A percentile compares a stretch with the other conserved stretches of the same genome.
phyloP scores from a whole-genome alignment of 2,113 vertebrate genomes.

The Chaetodon auriga region DNA sequence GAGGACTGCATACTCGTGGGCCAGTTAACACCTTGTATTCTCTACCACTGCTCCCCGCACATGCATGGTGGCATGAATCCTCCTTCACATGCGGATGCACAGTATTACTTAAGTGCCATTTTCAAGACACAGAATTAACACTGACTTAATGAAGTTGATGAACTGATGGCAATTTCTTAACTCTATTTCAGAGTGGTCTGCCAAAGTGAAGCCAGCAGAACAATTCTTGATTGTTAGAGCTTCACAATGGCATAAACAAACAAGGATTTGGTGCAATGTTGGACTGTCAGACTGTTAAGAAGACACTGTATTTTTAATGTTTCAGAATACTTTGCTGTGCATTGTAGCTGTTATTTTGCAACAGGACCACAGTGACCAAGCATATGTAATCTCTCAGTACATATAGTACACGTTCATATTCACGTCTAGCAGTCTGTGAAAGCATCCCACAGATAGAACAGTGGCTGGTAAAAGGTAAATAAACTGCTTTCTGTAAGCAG shows the following conservation, averaged over 20 bases:
- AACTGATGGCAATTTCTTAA: too few species aligned
- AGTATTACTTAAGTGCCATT: background rate
- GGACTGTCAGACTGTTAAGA: background rate
- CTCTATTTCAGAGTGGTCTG: too few species aligned
- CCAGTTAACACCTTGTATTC: conserved; percentile 1
- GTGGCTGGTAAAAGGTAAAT: background rate
- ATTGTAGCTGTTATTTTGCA: background rate
- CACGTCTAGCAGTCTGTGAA: background rate
- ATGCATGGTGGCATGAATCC: background rate
- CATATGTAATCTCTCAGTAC: background rate
- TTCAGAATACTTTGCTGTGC: background rate
- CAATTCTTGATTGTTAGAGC: too few species aligned
- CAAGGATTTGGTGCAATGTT: background rate
- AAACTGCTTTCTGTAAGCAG: background rate
- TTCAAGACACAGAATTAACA: background rate
- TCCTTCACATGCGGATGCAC: background rate
- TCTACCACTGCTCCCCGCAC: background rate
- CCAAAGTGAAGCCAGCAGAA: too few species aligned
- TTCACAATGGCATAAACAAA: too few species aligned
- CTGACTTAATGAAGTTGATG: background rate
- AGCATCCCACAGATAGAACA: background rate
- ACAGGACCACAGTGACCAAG: background rate
- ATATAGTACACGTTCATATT: background rate
- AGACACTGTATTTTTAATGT: background rate
- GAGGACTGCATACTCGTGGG: background rate